Evolutionary conservation across 2,113 vertebrate genomes (phyloP).

Genomic region (Pachycephala philippinensis): DNA sequence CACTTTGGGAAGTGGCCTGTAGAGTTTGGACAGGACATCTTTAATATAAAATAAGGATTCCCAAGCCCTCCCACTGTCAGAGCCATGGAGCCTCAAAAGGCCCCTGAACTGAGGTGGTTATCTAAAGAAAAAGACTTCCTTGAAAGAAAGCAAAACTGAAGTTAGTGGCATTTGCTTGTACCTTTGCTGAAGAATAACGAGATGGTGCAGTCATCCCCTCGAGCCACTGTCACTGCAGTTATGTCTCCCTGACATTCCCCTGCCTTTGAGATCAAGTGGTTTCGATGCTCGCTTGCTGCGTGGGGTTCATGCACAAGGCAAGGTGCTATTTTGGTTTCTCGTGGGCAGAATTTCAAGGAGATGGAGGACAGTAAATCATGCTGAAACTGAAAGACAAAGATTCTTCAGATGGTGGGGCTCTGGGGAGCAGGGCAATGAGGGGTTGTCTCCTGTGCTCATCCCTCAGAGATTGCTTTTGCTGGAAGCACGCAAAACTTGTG

Average conservation of each 20-base stretch:
- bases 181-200: neutral
- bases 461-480: neutral
- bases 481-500: neutral
- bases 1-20: neutral
- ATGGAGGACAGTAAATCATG: neutral
- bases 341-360: neutral
- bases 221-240: slow-evolving; percentile 37
- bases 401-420: neutral
- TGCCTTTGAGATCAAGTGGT: neutral
- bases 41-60: neutral
- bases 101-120: neutral
- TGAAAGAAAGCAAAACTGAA: slow-evolving; percentile 34
- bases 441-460: neutral
- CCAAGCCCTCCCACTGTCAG: neutral
- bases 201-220: slow-evolving; percentile 4
- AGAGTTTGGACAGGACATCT: neutral
- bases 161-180: slow-evolving; percentile 33
- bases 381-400: neutral
- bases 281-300: neutral
- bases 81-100: neutral
- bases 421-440: neutral
- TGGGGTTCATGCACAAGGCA: slow-evolving; percentile 12
- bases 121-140: neutral
- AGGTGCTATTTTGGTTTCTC: slow-evolving; percentile 40
- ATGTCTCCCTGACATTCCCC: neutral